Base-by-base conservation (phyloP, 1,140 invertebrate genomes). In the Listronotus bonariensis region DNA sequence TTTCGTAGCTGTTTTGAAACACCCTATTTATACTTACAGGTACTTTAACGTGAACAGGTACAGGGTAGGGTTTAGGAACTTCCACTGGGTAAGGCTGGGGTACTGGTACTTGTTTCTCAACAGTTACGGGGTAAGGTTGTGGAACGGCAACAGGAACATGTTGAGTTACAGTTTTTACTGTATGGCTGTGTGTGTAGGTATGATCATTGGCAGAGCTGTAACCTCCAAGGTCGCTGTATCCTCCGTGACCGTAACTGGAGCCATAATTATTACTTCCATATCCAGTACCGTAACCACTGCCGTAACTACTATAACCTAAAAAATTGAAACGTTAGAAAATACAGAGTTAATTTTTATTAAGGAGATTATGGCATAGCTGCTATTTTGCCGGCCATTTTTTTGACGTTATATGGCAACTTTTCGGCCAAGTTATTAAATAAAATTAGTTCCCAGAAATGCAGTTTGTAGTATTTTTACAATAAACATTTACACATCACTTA, bases 81-180 rank as follows among this genome's bases (percentile, higher is more conserved):
- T 26, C 26, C 9, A 59, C 56, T 18, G 56, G 56, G 34, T 59
- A 59, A 32, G 56, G 56, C 32, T 59, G 56, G 42, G 67, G 64
- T 57, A 78, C 74, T 0, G 61, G 55, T 0, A 74, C 68, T 26
- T 66, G 65, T 61, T 71, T 68, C 11, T 72, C 68, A 14, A 76
- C 68, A 42, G 53, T 65, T 42, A 75, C 72, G 45, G 70, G 70
- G 36, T 74, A 74, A n/a, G 74, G 76, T 31, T 74, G 71, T 5
- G 74, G 77, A 53, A 79, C 77, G 3, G 72, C 59, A 6, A 76
- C 74, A 14, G 69, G 59, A 10, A 72, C 77, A 3, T 73, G 65
- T 52, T 74, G 58, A 36, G 71, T 67, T 0, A 62, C 41, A 10
- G 67, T 70, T 32, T 65, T 68, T 12, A 67, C 43, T 62, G 69